These are phyloP conservation scores for Clitarchus hookeri DNA, from an alignment of 2,888 invertebrate species.

Conservation along the genomic window DNA sequence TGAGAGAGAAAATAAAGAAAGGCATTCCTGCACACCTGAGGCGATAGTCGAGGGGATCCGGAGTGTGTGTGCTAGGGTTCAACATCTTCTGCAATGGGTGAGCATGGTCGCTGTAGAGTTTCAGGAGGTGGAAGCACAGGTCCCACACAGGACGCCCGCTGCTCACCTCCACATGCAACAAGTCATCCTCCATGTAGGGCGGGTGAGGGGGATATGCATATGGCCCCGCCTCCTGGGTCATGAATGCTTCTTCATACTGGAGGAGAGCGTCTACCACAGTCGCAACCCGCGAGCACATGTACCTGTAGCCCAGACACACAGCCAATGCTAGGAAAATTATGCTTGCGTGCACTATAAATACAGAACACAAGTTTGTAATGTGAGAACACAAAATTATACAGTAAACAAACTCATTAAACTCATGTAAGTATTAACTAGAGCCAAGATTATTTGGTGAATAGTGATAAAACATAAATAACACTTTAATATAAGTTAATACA, in stretches of 20 bases:
- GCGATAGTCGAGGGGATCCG: conserved; percentile 81
- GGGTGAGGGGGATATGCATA: conserved; percentile 53
- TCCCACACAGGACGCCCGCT: conserved; percentile 59
- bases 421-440: too few species aligned
- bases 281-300: conserved; percentile 69
- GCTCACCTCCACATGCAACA: conserved; percentile 41
- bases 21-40: conserved; percentile 66
- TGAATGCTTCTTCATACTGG: conserved; percentile 72
- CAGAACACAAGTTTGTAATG: too few species aligned
- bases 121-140: conserved; percentile 80
- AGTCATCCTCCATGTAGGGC: conserved; percentile 47
- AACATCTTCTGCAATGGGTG: conserved; percentile 69
- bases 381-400: too few species aligned
- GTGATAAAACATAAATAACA: too few species aligned
- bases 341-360: too few species aligned
- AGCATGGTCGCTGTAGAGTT: conserved; percentile 70
- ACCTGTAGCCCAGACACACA: too few species aligned
- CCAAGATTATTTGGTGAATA: too few species aligned
- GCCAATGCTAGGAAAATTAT: too few species aligned
- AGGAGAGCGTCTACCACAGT: conserved; percentile 73
- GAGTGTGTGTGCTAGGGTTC: conserved; percentile 75
- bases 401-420: too few species aligned
- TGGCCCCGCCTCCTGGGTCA: conserved; percentile 36
- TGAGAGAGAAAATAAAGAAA: too few species aligned
- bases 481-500: too few species aligned